Evolutionary conservation across 2,888 invertebrate genomes (phyloP).

Genomic region (Entomobrya proxima): DNA sequence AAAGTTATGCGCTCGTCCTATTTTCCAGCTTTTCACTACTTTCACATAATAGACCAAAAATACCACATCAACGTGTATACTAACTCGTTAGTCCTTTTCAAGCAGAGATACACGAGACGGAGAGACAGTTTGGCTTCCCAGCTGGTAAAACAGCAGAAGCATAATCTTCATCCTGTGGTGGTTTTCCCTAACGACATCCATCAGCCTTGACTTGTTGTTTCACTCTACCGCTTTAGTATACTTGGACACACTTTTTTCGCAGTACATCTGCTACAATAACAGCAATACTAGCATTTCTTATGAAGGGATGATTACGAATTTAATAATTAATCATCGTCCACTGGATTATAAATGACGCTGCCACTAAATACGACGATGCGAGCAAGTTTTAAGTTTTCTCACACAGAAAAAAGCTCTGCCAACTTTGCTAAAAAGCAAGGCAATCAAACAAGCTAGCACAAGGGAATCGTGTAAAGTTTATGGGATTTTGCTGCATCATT

Average conservation of each 20-base stretch:
- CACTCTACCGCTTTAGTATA: neutral
- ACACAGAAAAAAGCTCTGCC: conserved; percentile 16
- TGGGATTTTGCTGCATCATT: conserved; percentile 43
- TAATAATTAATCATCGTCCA: conserved; percentile 57
- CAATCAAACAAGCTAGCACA: neutral
- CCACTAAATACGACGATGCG: conserved; percentile 6
- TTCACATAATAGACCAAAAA: neutral
- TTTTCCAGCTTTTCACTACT: neutral
- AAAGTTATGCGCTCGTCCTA: neutral
- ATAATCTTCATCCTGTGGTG: neutral
- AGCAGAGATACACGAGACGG: neutral
- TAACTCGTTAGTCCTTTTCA: conserved; percentile 3
- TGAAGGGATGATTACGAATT: conserved; percentile 50
- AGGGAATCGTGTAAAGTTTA: conserved; percentile 42
- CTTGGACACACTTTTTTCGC: neutral
- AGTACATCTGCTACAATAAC: neutral
- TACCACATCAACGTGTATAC: neutral
- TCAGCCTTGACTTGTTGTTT: conserved; percentile 14
- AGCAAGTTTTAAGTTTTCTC: conserved; percentile 5
- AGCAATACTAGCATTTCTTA: neutral
- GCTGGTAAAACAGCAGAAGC: neutral
- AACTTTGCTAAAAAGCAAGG: conserved; percentile 34
- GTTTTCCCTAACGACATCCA: conserved; percentile 14
- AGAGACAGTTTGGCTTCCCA: neutral
- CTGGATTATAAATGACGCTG: conserved; percentile 45